These are phyloP conservation scores for Psix sp. DNA, from an alignment of 1,140 invertebrate species.

Conservation along the genomic window DNA sequence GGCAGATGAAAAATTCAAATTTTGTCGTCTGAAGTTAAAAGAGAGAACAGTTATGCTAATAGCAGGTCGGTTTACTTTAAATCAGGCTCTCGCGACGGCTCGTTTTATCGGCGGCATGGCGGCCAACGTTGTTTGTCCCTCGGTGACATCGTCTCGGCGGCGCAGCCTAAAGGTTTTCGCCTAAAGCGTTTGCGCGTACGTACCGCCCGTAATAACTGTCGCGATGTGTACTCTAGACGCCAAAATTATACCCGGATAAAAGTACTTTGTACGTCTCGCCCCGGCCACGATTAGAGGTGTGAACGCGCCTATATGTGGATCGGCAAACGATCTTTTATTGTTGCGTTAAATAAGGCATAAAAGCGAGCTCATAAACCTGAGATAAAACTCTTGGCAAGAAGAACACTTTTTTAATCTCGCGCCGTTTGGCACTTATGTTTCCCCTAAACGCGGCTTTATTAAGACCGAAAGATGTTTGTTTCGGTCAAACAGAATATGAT, in stretches of 20 bases:
- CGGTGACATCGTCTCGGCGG: conserved; percentile 42
- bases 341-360: conserved; percentile 60
- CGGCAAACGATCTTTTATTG: conserved; percentile 57
- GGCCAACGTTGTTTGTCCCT: conserved; percentile 60
- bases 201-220: conserved; percentile 65
- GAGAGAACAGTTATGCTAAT: conserved; percentile 34
- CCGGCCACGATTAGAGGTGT: conserved; percentile 30
- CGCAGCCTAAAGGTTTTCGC: conserved; percentile 57
- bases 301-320: conserved; percentile 49
- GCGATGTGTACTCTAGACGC: conserved; percentile 60
- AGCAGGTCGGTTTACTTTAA: conserved; percentile 30
- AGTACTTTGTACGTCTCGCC: conserved; percentile 53
- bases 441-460: conserved; percentile 25
- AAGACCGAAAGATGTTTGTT: conserved; percentile 36
- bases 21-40: neutral
- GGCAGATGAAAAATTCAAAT: conserved; percentile 19
- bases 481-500: conserved; percentile 27
- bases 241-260: conserved; percentile 69
- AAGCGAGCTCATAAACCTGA: conserved; percentile 47
- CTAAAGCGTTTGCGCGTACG: conserved; percentile 48
- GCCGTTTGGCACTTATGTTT: neutral
- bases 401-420: neutral
- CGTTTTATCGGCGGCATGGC: conserved; percentile 50
- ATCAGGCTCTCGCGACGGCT: conserved; percentile 29
- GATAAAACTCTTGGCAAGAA: conserved; percentile 41